Evolutionary conservation across 2,113 vertebrate genomes (phyloP).

Genomic region (Jaculus jaculus): DNA sequence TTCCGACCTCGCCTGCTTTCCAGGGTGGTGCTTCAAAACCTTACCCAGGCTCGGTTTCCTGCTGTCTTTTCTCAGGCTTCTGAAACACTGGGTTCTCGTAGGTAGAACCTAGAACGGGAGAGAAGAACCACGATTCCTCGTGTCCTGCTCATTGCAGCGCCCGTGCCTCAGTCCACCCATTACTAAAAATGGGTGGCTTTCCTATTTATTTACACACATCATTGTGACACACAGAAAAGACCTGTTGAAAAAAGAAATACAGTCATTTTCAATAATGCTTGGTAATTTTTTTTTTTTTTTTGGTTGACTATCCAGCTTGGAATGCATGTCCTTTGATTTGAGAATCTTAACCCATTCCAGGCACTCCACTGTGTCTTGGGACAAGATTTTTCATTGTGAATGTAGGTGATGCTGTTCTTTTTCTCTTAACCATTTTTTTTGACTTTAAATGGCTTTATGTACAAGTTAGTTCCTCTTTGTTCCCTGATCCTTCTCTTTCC

Average conservation of each 20-base stretch:
- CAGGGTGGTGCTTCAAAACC: background rate
- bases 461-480: slow-evolving; percentile 14
- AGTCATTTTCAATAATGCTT: background rate
- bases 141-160: background rate
- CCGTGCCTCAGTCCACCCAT: background rate
- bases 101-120: background rate
- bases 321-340: background rate
- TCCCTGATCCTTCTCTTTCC: background rate
- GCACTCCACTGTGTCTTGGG: background rate
- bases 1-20: background rate
- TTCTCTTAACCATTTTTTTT: background rate
- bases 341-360: background rate
- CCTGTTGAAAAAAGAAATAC: slow-evolving; percentile 56
- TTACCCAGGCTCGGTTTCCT: background rate
- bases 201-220: background rate
- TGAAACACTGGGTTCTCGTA: background rate
- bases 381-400: background rate
- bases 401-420: background rate
- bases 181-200: background rate
- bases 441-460: background rate
- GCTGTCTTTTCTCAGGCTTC: background rate
- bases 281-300: background rate
- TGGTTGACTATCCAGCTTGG: background rate
- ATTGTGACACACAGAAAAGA: background rate
- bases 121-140: background rate